Evolutionary conservation across 2,888 invertebrate genomes (phyloP).

Genomic region (Asteroscopus sphinx): DNA sequence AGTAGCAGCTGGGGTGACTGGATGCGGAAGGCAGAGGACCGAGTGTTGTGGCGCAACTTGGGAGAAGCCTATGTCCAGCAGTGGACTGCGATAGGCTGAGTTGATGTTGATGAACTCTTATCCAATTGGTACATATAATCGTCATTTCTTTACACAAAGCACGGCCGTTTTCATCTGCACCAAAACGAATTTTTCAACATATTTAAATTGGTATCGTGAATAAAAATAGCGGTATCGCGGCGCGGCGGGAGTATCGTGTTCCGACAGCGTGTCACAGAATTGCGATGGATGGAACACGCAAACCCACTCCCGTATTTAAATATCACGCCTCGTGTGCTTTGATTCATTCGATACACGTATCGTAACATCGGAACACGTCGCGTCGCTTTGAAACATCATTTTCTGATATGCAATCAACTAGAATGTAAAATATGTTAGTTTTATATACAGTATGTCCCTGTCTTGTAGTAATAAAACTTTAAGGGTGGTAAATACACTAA

Average conservation of each 20-base stretch:
- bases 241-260: conserved; percentile 63
- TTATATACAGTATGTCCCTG: too few relatives aligned
- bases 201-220: conserved; percentile 31
- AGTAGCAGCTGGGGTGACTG: too few relatives aligned
- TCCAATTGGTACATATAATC: too few relatives aligned
- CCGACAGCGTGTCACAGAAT: conserved; percentile 53
- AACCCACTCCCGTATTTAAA: conserved; percentile 69
- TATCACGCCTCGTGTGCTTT: conserved; percentile 41
- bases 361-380: not conserved
- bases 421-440: not conserved
- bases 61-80: too few relatives aligned
- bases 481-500: too few relatives aligned
- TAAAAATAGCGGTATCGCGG: conserved; percentile 32
- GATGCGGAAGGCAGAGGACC: too few relatives aligned
- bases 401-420: not conserved
- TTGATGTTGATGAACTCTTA: too few relatives aligned
- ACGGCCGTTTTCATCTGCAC: not conserved
- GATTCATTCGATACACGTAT: conserved; percentile 29
- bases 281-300: conserved; percentile 59
- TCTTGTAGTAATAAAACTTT: too few relatives aligned
- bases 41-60: too few relatives aligned
- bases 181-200: not conserved
- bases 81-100: too few relatives aligned
- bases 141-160: not conserved
- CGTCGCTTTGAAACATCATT: not conserved